Evolutionary conservation across 1,140 invertebrate genomes (phyloP).

Genomic region (Cotesia glomerata): DNA sequence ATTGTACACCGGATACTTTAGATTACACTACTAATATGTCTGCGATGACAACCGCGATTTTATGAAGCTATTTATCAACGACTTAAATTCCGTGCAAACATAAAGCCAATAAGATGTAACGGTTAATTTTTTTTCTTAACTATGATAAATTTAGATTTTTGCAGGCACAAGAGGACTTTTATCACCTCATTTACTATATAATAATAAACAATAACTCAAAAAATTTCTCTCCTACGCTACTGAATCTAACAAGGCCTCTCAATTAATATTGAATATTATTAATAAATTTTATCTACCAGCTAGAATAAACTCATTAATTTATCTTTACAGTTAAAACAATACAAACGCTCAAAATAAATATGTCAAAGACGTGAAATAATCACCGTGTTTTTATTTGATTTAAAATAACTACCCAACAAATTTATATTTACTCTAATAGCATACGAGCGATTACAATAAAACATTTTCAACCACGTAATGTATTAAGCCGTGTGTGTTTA

Average conservation of each 20-base stretch:
- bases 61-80: too few species aligned
- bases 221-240: neutral
- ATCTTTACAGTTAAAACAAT: too few species aligned
- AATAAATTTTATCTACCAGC: neutral
- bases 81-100: too few species aligned
- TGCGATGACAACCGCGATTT: neutral
- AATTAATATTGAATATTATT: constrained; percentile 1
- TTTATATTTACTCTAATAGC: too few species aligned
- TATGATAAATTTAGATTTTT: neutral
- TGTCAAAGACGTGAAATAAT: too few species aligned
- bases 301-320: neutral
- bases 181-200: neutral
- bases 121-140: neutral
- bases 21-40: neutral
- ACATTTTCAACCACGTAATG: too few species aligned
- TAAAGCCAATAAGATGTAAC: neutral
- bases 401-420: too few species aligned
- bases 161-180: neutral
- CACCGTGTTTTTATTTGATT: too few species aligned
- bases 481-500: neutral
- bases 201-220: neutral
- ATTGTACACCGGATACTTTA: constrained; percentile 1
- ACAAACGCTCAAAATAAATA: too few species aligned
- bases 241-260: constrained; percentile 1
- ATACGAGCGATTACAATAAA: too few species aligned